Conservation (phyloP, 1,140 invertebrate species). For the Hormaphis cornu region DNA sequence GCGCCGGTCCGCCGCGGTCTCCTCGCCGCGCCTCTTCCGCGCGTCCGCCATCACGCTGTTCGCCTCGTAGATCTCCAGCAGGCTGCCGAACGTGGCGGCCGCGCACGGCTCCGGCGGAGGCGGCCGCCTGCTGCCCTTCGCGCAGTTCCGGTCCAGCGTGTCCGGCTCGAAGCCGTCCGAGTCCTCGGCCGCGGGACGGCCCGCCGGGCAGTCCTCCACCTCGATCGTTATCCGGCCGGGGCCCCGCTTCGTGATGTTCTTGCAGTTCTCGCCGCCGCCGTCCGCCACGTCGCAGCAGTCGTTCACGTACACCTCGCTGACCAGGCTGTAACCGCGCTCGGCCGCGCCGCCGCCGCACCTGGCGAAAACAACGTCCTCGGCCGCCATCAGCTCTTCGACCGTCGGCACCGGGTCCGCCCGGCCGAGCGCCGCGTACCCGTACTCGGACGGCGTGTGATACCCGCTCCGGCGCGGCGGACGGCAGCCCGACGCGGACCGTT, state of each 20-base stretch:
- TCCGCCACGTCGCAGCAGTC: conserved; percentile 53
- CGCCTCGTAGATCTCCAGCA: conserved; percentile 53
- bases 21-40: conserved; percentile 48
- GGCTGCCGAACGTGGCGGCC: conserved; percentile 55
- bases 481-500: too few species aligned
- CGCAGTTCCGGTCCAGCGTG: conserved; percentile 69
- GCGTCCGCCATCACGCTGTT: conserved; percentile 20
- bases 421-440: conserved; percentile 36
- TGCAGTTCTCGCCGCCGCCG: background rate
- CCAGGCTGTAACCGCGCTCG: conserved; percentile 53
- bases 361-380: conserved; percentile 50
- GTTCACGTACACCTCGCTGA: conserved; percentile 68
- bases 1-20: conserved; percentile 40
- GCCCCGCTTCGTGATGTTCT: conserved; percentile 43
- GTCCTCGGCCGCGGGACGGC: conserved; percentile 47
- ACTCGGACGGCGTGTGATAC: conserved; percentile 52
- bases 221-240: conserved; percentile 67
- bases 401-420: conserved; percentile 51
- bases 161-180: conserved; percentile 72
- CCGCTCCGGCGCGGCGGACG: too few species aligned
- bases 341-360: conserved; percentile 43
- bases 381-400: conserved; percentile 62
- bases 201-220: conserved; percentile 58
- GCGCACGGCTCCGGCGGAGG: too few species aligned
- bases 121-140: conserved; percentile 46